phyloP scores from a whole-genome alignment of 1,140 invertebrate species.

The Contarinia nasturtii region DNA sequence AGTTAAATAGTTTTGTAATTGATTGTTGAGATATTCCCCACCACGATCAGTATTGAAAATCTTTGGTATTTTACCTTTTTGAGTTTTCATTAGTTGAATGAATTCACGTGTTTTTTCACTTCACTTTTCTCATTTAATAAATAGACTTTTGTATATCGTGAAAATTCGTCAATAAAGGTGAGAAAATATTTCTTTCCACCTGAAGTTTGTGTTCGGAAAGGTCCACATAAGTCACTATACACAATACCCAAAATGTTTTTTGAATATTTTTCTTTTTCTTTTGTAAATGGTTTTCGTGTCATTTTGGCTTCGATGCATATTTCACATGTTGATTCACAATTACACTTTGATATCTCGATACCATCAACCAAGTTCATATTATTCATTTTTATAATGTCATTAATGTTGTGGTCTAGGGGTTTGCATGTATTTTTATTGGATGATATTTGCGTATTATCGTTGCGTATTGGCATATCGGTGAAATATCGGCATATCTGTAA shows the following conservation, averaged over 20 bases:
- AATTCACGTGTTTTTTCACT: conserved; percentile 15
- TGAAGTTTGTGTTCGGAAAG: conserved; percentile 20
- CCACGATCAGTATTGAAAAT: conserved; percentile 24
- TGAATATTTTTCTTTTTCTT: conserved; percentile 8
- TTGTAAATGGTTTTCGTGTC: conserved; percentile 12
- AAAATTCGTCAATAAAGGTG: conserved; percentile 24
- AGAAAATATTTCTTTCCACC: conserved; percentile 18
- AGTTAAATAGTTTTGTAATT: not conserved
- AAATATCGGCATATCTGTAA: no score
- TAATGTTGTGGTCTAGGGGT: no score
- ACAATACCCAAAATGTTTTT: conserved; percentile 18
- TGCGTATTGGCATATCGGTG: no score
- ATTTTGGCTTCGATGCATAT: conserved; percentile 22
- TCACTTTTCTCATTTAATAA: conserved; percentile 25
- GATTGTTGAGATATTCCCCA: conserved; percentile 18
- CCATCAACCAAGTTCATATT: no score
- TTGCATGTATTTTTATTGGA: no score
- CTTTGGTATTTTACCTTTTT: conserved; percentile 17
- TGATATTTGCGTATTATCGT: no score
- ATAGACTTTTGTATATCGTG: conserved; percentile 16
- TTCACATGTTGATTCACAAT: conserved; percentile 7
- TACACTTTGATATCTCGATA: conserved; percentile 10
- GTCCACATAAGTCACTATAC: conserved; percentile 25
- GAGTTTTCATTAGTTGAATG: conserved; percentile 15
- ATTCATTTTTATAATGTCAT: no score